phyloP scores from a whole-genome alignment of 2,888 invertebrate species.

The Aspidiotus destructor region DNA sequence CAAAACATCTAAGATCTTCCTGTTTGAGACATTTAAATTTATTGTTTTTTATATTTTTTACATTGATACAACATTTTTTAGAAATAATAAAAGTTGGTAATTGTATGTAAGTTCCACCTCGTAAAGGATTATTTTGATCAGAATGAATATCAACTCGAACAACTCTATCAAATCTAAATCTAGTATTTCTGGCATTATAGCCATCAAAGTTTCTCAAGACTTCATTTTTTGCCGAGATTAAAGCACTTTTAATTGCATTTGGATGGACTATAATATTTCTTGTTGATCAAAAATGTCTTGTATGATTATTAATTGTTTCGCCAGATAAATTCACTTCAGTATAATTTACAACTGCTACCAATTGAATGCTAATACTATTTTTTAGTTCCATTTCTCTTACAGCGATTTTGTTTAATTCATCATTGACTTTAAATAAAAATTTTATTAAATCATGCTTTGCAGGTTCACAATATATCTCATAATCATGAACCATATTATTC shows the following conservation, averaged over 20 bases:
- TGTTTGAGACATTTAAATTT: background rate
- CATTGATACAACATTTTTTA: slow-evolving; percentile 4
- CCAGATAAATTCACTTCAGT: background rate
- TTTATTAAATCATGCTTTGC: background rate
- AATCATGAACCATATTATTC: too few relatives aligned
- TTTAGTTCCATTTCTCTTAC: background rate
- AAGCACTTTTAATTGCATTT: slow-evolving; percentile 1
- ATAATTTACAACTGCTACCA: background rate
- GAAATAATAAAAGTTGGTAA: background rate
- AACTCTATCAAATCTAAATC: slow-evolving; percentile 1
- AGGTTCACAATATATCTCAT: too few relatives aligned
- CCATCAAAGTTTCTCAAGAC: slow-evolving; percentile 4
- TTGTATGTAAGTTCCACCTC: background rate
- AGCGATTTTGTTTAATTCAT: background rate
- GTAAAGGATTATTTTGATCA: slow-evolving; percentile 1
- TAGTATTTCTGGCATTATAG: slow-evolving; percentile 6
- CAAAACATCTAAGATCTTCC: slow-evolving; percentile 10
- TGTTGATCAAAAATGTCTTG: background rate
- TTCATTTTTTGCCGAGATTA: background rate
- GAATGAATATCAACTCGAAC: background rate
- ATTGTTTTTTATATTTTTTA: background rate
- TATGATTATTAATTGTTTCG: background rate
- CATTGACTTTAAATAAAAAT: background rate
- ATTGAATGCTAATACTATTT: background rate
- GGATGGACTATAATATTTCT: background rate